These are phyloP conservation scores for Neocrepidodera transversa DNA, from an alignment of 2,888 invertebrate genomes.

Conservation along the genomic window DNA sequence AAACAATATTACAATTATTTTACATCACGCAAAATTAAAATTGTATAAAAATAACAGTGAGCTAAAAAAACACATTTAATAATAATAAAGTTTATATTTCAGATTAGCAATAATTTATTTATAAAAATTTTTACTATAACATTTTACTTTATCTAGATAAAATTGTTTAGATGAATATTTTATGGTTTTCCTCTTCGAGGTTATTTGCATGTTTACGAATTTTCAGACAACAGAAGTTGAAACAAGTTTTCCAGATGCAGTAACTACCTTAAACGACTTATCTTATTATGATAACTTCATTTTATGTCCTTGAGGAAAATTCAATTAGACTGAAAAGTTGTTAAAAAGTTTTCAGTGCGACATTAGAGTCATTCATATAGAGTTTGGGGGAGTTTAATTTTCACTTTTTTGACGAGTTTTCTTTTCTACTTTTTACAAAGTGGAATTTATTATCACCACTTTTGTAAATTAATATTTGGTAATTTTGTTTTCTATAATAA, in stretches of 20 bases:
- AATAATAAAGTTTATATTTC: no score
- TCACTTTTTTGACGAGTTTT: slow-evolving; percentile 1
- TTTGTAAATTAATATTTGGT: background rate
- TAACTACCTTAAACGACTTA: slow-evolving; percentile 48
- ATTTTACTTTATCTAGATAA: no score
- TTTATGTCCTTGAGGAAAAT: slow-evolving; percentile 50
- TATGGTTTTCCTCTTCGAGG: no score
- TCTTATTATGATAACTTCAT: slow-evolving; percentile 52
- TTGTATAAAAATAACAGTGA: no score
- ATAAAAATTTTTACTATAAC: no score
- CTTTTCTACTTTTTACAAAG: background rate
- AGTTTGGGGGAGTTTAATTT: slow-evolving; percentile 15
- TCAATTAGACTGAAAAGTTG: slow-evolving; percentile 52
- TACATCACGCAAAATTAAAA: no score
- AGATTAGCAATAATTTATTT: no score
- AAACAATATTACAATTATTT: no score
- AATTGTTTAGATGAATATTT: no score
- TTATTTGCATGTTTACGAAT: slow-evolving; percentile 43
- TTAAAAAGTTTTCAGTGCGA: slow-evolving; percentile 50
- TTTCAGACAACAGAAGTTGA: slow-evolving; percentile 45
- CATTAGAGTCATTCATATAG: slow-evolving; percentile 47
- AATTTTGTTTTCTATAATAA: background rate
- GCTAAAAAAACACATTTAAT: no score
- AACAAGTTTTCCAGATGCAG: slow-evolving; percentile 41
- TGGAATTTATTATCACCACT: background rate